These are phyloP conservation scores for Nephotettix cincticeps DNA, from an alignment of 1,140 invertebrate genomes.

Conservation along the genomic window DNA sequence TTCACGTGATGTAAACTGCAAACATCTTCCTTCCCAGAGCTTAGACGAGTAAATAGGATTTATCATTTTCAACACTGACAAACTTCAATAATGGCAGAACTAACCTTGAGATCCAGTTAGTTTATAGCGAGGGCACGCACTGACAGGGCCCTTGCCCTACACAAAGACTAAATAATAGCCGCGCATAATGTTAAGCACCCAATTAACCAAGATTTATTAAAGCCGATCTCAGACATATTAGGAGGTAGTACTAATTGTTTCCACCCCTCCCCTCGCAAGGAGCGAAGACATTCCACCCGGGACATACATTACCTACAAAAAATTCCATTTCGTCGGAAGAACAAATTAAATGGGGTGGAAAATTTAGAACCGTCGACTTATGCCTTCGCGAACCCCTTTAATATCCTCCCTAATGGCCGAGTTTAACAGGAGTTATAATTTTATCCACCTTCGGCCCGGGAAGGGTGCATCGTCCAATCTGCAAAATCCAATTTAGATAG, in stretches of 20 bases:
- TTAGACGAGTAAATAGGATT: no score
- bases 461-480: slow-evolving; percentile 20
- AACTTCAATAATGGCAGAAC: no score
- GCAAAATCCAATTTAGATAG: slow-evolving; percentile 23
- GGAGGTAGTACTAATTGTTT: slow-evolving; percentile 13
- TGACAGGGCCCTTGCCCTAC: no score
- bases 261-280: neutral
- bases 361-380: slow-evolving; percentile 13
- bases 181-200: neutral
- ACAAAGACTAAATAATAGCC: no score
- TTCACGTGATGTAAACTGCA: no score
- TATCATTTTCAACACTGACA: no score
- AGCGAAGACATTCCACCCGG: neutral
- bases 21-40: no score
- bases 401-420: neutral
- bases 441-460: slow-evolving; percentile 6
- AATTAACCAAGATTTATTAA: slow-evolving; percentile 21
- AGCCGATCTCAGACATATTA: slow-evolving; percentile 3
- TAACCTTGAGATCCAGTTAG: no score
- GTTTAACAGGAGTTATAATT: slow-evolving; percentile 19
- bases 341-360: slow-evolving; percentile 22
- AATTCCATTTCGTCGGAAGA: slow-evolving; percentile 10
- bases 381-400: neutral
- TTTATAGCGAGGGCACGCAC: no score
- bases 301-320: slow-evolving; percentile 11